Conservation (phyloP, 1,140 invertebrate species). For the Nomia melanderi region DNA sequence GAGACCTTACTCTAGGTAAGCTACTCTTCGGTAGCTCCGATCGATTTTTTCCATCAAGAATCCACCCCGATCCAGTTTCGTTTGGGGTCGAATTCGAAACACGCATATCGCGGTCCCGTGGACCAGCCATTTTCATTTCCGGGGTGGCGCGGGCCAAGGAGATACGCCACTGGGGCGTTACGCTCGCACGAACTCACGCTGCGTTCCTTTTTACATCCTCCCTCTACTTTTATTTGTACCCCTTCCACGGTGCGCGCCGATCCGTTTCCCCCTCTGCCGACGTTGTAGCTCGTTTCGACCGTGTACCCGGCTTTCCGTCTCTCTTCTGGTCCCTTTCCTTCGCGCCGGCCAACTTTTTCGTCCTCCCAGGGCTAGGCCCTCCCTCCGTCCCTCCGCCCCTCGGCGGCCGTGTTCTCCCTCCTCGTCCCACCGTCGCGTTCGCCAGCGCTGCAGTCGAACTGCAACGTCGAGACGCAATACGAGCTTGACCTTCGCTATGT, state of each 20-base stretch:
- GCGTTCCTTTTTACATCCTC: slow-evolving; percentile 30
- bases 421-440: not conserved
- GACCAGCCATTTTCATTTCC: slow-evolving; percentile 25
- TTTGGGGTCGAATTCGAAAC: not conserved
- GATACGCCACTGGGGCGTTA: slow-evolving; percentile 35
- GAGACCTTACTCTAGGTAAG: too few relatives aligned
- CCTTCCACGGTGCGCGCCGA: not conserved
- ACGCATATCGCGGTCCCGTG: not conserved
- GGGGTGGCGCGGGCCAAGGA: not conserved
- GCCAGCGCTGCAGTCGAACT: slow-evolving; percentile 41
- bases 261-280: not conserved
- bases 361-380: not conserved
- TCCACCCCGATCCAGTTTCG: not conserved
- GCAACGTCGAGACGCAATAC: slow-evolving; percentile 58
- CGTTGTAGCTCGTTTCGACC: slow-evolving; percentile 39
- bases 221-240: slow-evolving; percentile 36
- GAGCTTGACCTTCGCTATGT: slow-evolving; percentile 69
- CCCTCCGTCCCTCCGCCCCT: not conserved
- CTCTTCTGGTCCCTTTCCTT: not conserved
- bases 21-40: not conserved
- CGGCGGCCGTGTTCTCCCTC: slow-evolving; percentile 9
- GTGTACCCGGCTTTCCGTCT: not conserved
- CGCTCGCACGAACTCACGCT: slow-evolving; percentile 19
- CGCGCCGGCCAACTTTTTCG: slow-evolving; percentile 4
- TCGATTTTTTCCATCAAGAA: too few relatives aligned